A percentile compares a stretch with the other conserved stretches of the same genome.
Evolutionary conservation across 2,888 invertebrate species (phyloP).

Genomic region (Clivina fossor): DNA sequence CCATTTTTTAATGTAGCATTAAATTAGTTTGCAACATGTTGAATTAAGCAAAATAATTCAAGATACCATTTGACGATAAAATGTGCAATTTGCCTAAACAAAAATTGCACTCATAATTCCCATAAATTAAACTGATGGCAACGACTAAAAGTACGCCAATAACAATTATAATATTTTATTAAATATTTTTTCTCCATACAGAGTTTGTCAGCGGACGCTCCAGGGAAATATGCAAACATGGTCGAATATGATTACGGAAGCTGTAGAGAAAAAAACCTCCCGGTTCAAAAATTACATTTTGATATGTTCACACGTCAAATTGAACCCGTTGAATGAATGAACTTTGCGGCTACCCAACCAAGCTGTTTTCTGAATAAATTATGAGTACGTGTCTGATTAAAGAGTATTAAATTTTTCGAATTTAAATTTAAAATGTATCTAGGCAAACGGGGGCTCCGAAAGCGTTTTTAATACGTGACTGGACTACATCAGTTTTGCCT

Average conservation of each 20-base stretch:
- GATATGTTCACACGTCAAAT: constrained; percentile 26
- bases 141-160: not conserved
- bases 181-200: constrained; percentile 4
- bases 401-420: constrained; percentile 29
- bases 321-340: constrained; percentile 11
- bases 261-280: constrained; percentile 9
- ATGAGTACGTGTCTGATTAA: constrained; percentile 30
- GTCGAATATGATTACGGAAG: constrained; percentile 8
- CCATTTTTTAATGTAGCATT: too few species aligned
- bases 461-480: too few species aligned
- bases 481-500: too few species aligned
- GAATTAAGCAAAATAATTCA: too few species aligned
- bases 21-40: too few species aligned
- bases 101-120: too few species aligned
- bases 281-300: constrained; percentile 28
- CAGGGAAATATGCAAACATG: constrained; percentile 7
- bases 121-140: too few species aligned
- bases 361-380: constrained; percentile 27
- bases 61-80: too few species aligned
- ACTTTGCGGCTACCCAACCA: constrained; percentile 7
- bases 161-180: constrained; percentile 8
- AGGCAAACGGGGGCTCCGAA: too few species aligned
- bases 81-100: too few species aligned
- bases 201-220: too few species aligned
- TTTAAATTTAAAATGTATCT: constrained; percentile 27